Conservation (phyloP, 1,140 invertebrate genomes). For the Pseudobourletiella spinata region DNA sequence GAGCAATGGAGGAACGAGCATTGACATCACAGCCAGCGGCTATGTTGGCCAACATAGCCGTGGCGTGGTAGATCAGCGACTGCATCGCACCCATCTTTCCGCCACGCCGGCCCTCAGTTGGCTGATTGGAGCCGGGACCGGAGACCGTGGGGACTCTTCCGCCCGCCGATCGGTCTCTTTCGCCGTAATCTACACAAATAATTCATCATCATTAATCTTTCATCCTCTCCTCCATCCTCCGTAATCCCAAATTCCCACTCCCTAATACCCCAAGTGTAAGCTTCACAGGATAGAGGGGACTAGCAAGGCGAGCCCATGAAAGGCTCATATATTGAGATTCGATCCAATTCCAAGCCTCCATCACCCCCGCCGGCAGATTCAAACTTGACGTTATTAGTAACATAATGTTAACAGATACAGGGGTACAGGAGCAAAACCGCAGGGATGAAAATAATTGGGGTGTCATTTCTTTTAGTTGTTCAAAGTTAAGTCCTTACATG, state of each 20-base stretch:
- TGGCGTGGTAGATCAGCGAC: conserved; percentile 78
- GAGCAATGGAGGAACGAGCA: not conserved
- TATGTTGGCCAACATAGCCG: conserved; percentile 75
- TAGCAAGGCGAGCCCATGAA: too few species aligned
- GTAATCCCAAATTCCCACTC: too few species aligned
- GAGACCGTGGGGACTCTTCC: conserved; percentile 12
- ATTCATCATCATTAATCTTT: not conserved
- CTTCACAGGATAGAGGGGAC: too few species aligned
- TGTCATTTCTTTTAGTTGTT: not conserved
- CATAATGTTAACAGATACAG: too few species aligned
- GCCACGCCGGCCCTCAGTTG: conserved; percentile 13
- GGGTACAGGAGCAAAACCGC: too few species aligned
- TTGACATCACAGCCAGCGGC: conserved; percentile 78
- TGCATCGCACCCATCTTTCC: conserved; percentile 57
- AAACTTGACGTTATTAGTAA: too few species aligned
- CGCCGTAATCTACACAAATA: conserved; percentile 14
- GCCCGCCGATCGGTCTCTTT: conserved; percentile 1
- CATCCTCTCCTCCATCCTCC: not conserved
- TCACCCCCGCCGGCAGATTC: too few species aligned
- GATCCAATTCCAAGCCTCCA: too few species aligned
- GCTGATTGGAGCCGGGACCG: conserved; percentile 4
- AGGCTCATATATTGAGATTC: too few species aligned
- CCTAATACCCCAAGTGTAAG: too few species aligned
- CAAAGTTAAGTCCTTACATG: not conserved
- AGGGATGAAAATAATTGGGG: too few species aligned